Percentiles rank a stretch among this genome's conserved stretches.
phyloP scores from a whole-genome alignment of 2,888 invertebrate species.

The Herminia tarsipennalis region DNA sequence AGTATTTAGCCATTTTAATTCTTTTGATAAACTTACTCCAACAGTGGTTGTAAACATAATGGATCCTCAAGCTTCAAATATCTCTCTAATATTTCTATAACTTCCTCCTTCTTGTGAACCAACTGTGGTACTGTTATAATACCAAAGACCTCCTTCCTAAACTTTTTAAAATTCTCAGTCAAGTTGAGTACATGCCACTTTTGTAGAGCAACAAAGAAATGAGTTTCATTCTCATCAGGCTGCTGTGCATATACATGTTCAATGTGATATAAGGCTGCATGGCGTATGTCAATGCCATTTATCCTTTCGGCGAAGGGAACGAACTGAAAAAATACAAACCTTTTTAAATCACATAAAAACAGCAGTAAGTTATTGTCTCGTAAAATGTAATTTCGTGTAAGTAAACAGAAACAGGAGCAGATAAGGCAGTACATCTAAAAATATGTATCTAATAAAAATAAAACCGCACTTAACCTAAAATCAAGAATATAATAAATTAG shows the following conservation, averaged over 20 bases:
- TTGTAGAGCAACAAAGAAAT: slow-evolving; percentile 92
- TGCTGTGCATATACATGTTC: slow-evolving; percentile 90
- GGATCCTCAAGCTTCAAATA: slow-evolving; percentile 90
- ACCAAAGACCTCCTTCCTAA: slow-evolving; percentile 90
- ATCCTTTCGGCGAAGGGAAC: slow-evolving; percentile 95
- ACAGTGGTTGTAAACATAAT: slow-evolving; percentile 91
- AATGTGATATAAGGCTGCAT: slow-evolving; percentile 94
- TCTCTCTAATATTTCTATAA: slow-evolving; percentile 89
- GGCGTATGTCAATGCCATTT: slow-evolving; percentile 91
- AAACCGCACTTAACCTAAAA: slow-evolving; percentile 48
- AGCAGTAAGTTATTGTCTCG: no score
- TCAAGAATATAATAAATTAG: background rate
- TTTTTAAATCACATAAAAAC: no score
- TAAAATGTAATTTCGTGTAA: no score
- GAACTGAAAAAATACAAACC: slow-evolving; percentile 87
- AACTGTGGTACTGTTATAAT: slow-evolving; percentile 94
- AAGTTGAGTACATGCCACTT: slow-evolving; percentile 97
- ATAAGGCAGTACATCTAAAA: background rate
- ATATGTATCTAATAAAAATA: background rate
- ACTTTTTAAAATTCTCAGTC: slow-evolving; percentile 91
- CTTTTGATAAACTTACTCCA: slow-evolving; percentile 89
- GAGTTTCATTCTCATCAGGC: slow-evolving; percentile 90
- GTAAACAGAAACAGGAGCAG: no score
- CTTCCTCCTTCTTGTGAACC: slow-evolving; percentile 91
- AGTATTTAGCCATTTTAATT: background rate